Conservation (phyloP, 2,888 invertebrate species). For the Cheilosia scutellata region DNA sequence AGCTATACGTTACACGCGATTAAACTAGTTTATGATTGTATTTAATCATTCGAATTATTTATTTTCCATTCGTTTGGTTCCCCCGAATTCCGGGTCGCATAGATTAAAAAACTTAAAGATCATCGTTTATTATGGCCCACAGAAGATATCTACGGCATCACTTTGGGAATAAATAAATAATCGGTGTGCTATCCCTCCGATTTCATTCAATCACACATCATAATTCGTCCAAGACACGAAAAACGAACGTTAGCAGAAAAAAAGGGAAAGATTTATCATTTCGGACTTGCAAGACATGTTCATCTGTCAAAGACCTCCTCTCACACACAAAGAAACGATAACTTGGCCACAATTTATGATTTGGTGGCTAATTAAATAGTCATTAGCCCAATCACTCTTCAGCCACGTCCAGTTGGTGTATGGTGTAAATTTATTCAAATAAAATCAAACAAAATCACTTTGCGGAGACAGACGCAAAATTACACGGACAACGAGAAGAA, state of each 20-base stretch:
- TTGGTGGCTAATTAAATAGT: conserved; percentile 73
- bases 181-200: conserved; percentile 45
- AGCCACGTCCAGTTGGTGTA: conserved; percentile 11
- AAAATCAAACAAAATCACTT: conserved; percentile 38
- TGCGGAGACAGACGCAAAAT: conserved; percentile 15
- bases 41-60: conserved; percentile 52
- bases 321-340: conserved; percentile 57
- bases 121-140: conserved; percentile 36
- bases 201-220: conserved; percentile 66
- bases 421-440: conserved; percentile 60
- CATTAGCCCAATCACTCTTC: conserved; percentile 69
- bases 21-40: conserved; percentile 62
- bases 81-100: conserved; percentile 22
- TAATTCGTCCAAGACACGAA: conserved; percentile 61
- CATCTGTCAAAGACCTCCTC: conserved; percentile 56
- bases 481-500: conserved; percentile 6
- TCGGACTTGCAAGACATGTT: conserved; percentile 11
- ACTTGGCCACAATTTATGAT: conserved; percentile 68
- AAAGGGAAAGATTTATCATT: conserved; percentile 45
- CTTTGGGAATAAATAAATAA: conserved; percentile 34
- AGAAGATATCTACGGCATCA: not conserved
- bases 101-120: conserved; percentile 55
- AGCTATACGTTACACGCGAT: conserved; percentile 42
- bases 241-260: conserved; percentile 61
- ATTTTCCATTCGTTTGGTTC: not conserved